Base-by-base conservation (phyloP, 2,888 invertebrate genomes). In the Globia sparganii region DNA sequence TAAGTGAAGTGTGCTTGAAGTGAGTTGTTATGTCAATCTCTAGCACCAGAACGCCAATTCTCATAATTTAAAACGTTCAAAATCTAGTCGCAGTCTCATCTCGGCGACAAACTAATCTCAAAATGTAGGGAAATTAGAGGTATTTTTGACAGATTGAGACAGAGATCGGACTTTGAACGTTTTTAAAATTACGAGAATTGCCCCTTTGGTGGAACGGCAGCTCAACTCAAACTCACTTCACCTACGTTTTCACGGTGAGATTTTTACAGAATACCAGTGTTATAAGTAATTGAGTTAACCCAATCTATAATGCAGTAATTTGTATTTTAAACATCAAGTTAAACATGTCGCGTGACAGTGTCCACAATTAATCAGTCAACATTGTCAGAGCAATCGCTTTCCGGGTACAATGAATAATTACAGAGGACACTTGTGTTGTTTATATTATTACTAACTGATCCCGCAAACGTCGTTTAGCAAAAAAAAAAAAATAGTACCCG, bases 361-460 rank as follows among this genome's bases (percentile, higher is more conserved):
- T n/a, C 43, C 46, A 18, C 43, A 34, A 34, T 75, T 58, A 75
- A 81, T 77, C 61, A 70, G 81, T 66, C n/a, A 59, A 56, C 43
- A 46, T 61, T 69, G 37, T 65, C 58, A 1, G 8, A 11, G n/a
- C 37, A 56, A 76, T 80, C 81, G 37, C 28, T 61, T 66, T 66
- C 69, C 58, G 28, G 15, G 49, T 61, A 59, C 59, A 40, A 70
- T 61, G 61, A 61, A 70, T 77, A 34, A 76, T 76, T 53, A 9
- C 70, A 67, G 53, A 34, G 53, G 43, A 70, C 8, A 40, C 46
- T 66, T 66, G n/a, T 61, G 13, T 56, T 77, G 59, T 70, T 66
- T 56, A 28, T 49, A 69, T 31, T 64, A 40, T 40, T 49, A 78
- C n/a, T n/a, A n/a, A n/a, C n/a, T n/a, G n/a, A n/a, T n/a, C n/a